These are phyloP conservation scores for Limanda limanda DNA, from an alignment of 2,113 vertebrate species.

Conservation along the genomic window DNA sequence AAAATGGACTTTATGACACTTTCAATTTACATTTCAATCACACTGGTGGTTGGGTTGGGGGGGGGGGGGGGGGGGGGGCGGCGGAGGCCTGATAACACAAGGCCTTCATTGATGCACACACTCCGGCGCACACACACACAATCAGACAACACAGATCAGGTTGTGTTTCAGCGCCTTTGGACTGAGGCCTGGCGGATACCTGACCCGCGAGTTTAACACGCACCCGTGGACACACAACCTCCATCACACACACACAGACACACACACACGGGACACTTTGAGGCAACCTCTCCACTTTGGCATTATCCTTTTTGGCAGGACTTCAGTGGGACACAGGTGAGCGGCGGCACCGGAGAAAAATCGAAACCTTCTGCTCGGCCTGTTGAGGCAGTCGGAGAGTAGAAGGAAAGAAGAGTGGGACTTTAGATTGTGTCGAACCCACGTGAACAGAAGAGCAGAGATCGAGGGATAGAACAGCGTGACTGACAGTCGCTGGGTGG, in stretches of 20 bases:
- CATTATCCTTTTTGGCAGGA: constrained; percentile 66
- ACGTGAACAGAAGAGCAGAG: constrained; percentile 2
- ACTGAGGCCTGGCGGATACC: constrained; percentile 40
- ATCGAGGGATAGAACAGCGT: constrained; percentile 6
- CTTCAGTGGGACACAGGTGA: constrained; percentile 71
- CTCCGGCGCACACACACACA: constrained; percentile 3
- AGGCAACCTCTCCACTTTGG: constrained; percentile 31
- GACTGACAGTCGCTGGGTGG: constrained; percentile 45
- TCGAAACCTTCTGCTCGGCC: constrained; percentile 46
- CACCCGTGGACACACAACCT: not conserved
- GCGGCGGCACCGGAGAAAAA: constrained; percentile 54
- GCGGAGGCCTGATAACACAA: constrained; percentile 61
- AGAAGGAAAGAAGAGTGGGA: constrained; percentile 41
- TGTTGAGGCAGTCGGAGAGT: constrained; percentile 58
- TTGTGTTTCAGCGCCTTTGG: constrained; percentile 45
- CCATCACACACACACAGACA: constrained; percentile 12
- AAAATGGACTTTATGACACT: constrained; percentile 67
- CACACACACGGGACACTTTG: constrained; percentile 19
- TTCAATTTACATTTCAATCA: constrained; percentile 73
- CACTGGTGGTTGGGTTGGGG: not conserved
- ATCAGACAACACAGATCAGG: constrained; percentile 39
- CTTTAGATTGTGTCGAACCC: constrained; percentile 54
- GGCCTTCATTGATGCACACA: constrained; percentile 57
- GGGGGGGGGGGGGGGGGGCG: not conserved
- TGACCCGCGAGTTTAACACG: constrained; percentile 48